Conservation (phyloP, 2,888 invertebrate species). For the Eupithecia tripunctaria region DNA sequence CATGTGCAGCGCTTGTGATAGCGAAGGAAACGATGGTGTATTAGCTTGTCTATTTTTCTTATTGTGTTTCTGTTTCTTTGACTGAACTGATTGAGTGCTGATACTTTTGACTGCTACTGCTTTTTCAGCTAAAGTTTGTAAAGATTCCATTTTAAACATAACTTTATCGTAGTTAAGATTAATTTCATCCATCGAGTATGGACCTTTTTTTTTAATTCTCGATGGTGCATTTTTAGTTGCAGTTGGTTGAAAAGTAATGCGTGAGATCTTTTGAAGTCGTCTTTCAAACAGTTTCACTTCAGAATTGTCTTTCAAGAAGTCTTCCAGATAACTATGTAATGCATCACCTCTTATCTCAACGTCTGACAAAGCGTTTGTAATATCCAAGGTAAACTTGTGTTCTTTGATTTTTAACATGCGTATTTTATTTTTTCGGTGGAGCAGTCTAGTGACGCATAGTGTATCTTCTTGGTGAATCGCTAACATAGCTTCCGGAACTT, state of each 20-base stretch:
- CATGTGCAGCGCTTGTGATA: background rate
- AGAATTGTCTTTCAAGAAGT: background rate
- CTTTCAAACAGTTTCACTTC: background rate
- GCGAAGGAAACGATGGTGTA: background rate
- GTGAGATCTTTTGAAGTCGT: background rate
- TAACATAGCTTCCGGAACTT: background rate
- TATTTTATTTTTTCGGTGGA: background rate
- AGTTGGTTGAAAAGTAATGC: background rate
- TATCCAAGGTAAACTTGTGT: too few species aligned
- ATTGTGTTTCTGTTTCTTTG: background rate
- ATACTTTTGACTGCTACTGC: background rate
- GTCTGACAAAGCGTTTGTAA: background rate
- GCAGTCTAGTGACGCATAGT: background rate
- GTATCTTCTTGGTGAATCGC: background rate
- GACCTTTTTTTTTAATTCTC: background rate
- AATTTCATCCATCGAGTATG: too few species aligned
- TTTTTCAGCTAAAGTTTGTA: background rate
- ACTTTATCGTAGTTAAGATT: background rate
- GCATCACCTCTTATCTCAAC: background rate
- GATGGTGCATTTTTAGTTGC: too few species aligned
- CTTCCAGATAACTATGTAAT: background rate
- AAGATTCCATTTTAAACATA: background rate
- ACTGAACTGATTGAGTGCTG: too few species aligned
- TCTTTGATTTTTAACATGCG: too few species aligned
- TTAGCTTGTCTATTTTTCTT: too few species aligned